Base-by-base conservation (phyloP, 2,113 vertebrate species). In the Saguinus midas region DNA sequence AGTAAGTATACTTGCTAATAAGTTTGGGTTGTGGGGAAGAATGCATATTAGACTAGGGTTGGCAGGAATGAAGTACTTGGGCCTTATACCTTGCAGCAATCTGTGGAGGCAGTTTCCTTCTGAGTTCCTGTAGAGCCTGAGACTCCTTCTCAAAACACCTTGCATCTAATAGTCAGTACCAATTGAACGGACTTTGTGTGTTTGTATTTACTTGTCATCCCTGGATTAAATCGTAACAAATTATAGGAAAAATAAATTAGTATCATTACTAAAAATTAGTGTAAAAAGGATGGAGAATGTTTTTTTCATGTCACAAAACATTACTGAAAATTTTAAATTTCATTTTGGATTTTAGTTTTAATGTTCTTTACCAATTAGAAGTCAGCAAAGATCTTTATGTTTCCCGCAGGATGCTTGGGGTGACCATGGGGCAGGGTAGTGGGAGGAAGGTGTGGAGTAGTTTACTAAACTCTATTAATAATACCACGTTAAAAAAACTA, bases 161-260 rank as follows among this genome's bases (percentile, higher is more conserved):
- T 81, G 35, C 27, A 70, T 94, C 66, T 91, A 45, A 73, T 45
- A 57, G 57, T 81, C 25, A 50, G 2, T 58, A 80, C 43, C n/a
- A 90, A 8, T 37, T 94, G 80, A 55, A 84, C 48, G 52, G 40
- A 80, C 52, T 84, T 92, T 87, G 17, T 61, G 10, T 80, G 37
- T 79, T 90, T 70, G 2, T 72, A 35, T 95, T 90, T 93, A 66
- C 50, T 75, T 93, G 37, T 61, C 17, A 70, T 16, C 17, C n/a
- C 37, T 75, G 1, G 87, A 94, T 84, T 64, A 95, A 80, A 75
- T 58, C 12, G 40, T 84, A 35, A 66, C 21, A 87, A 76, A 79
- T 92, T 68, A 21, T 95, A 96, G 43, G 45, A 76, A 97, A 68
- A 76, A 97, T 35, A 82, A 93, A 23, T 95, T 72, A 79, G 16